These are phyloP conservation scores for Anas flavirostris DNA, from an alignment of 2,797 vertebrate genomes.

Conservation along the genomic window DNA sequence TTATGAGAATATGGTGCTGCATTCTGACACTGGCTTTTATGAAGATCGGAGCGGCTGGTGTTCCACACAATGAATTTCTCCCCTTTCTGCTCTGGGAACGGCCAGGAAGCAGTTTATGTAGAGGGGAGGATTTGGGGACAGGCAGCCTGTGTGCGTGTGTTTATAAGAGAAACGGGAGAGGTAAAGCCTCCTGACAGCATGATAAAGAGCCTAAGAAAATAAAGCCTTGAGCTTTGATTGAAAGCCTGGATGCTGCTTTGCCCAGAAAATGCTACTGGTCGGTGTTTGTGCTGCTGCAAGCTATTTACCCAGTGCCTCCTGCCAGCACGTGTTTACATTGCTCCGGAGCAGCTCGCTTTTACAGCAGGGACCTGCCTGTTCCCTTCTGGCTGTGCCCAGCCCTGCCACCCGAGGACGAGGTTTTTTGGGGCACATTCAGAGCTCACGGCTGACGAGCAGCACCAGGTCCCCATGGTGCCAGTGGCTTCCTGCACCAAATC, in stretches of 20 bases:
- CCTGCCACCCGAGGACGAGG: accelerated
- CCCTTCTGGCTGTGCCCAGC: neutral
- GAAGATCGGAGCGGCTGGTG: neutral
- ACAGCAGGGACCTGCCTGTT: neutral
- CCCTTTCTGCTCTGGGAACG: neutral
- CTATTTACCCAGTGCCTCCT: neutral
- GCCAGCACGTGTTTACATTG: neutral
- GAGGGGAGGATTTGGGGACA: neutral
- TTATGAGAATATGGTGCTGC: neutral
- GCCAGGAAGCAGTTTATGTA: neutral
- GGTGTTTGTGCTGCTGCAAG: neutral
- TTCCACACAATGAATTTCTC: neutral
- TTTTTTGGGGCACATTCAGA: neutral
- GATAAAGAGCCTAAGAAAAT: neutral
- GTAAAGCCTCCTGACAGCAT: neutral
- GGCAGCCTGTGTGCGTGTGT: neutral
- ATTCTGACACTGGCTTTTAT: neutral
- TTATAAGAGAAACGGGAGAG: neutral
- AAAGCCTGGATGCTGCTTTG: neutral
- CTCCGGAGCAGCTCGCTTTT: neutral
- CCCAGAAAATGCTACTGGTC: neutral
- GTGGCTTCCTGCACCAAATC: neutral
- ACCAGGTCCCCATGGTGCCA: neutral
- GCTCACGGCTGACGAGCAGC: neutral
- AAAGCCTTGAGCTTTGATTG: neutral